phyloP scores from a whole-genome alignment of 1,140 invertebrate genomes.

The Acromyrmex echinatior region DNA sequence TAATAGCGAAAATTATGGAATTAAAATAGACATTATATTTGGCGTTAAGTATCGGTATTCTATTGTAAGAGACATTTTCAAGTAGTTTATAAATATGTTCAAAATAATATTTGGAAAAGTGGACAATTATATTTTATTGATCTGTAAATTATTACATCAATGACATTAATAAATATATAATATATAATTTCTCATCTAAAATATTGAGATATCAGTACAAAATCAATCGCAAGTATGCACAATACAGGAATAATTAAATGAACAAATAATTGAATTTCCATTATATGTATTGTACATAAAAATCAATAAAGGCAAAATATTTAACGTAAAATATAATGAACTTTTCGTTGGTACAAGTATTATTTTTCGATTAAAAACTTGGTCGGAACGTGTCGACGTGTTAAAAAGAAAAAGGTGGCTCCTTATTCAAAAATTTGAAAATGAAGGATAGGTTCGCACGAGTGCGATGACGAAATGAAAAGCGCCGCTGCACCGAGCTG shows the following conservation, averaged over 20 bases:
- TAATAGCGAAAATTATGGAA: neutral
- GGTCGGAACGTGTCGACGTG: neutral
- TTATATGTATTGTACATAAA: neutral
- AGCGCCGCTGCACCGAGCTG: conserved; percentile 6
- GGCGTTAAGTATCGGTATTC: neutral
- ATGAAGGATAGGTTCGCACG: conserved; percentile 46
- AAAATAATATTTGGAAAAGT: neutral
- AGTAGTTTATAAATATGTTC: neutral
- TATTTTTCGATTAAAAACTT: neutral
- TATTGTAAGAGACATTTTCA: neutral
- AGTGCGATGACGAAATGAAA: conserved; percentile 52
- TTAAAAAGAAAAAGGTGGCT: neutral
- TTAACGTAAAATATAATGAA: neutral
- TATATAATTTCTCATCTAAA: neutral
- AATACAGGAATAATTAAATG: neutral
- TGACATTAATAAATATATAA: neutral
- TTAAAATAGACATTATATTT: neutral
- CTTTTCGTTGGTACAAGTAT: neutral
- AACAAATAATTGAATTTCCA: neutral
- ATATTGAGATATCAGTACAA: neutral
- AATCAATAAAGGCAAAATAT: neutral
- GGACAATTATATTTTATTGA: neutral
- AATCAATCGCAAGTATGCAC: neutral
- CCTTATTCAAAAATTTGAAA: neutral
- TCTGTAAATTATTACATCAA: neutral